These are phyloP conservation scores for Pocillopora verrucosa DNA, from an alignment of 64 coral and sea anemone species.

Conservation along the genomic window DNA sequence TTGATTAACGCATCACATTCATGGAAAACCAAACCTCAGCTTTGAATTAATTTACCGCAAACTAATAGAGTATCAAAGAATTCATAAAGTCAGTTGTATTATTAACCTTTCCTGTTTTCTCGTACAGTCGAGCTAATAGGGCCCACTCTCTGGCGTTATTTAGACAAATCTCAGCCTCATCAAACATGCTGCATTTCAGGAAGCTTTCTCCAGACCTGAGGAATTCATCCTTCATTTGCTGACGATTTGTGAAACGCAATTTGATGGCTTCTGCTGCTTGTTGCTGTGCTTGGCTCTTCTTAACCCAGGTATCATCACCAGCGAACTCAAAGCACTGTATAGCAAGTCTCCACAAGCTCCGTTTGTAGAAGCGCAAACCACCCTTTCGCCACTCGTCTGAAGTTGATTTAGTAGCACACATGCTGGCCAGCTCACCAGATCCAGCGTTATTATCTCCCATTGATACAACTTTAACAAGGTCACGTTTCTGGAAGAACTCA, in stretches of 20 bases:
- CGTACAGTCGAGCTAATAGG: conserved; percentile 35
- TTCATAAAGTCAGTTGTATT: background rate
- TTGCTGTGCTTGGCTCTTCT: conserved; percentile 50
- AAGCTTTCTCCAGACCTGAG: conserved; percentile 35
- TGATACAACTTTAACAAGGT: conserved; percentile 25
- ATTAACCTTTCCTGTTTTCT: conserved; percentile 49
- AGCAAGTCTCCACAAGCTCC: conserved; percentile 39
- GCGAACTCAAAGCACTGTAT: conserved; percentile 42
- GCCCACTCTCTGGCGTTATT: conserved; percentile 40
- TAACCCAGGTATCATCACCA: conserved; percentile 18
- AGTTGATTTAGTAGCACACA: conserved; percentile 47
- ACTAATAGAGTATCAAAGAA: no score
- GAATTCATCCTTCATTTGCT: conserved; percentile 41
- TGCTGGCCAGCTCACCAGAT: background rate
- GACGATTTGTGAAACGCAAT: conserved; percentile 22
- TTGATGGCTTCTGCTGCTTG: conserved; percentile 38
- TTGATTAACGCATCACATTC: no score
- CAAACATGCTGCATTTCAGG: conserved; percentile 15
- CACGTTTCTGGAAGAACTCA: conserved; percentile 24
- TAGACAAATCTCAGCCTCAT: conserved; percentile 46
- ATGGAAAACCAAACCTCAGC: no score
- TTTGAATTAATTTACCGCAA: no score
- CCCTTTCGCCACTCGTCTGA: conserved; percentile 48
- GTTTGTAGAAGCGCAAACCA: conserved; percentile 39
- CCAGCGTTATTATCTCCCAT: background rate